Conservation (phyloP, 1,140 invertebrate genomes). For the Holotrichia oblita region DNA sequence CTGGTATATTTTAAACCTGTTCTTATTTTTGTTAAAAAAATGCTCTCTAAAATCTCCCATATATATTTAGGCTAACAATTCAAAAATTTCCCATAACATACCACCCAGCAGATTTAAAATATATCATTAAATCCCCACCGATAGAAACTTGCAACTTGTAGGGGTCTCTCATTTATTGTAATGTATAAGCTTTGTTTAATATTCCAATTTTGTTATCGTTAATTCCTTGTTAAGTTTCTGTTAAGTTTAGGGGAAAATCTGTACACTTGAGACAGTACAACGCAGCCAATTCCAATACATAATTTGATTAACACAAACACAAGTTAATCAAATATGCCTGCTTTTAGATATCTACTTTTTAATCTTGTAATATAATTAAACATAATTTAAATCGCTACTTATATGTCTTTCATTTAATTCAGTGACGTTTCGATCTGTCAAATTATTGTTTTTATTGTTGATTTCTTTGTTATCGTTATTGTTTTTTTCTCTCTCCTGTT, state of each 20-base stretch:
- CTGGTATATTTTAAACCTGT: too few species aligned
- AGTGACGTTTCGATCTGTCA: not conserved
- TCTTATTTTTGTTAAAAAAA: too few species aligned
- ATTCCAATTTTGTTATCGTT: not conserved
- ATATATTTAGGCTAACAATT: too few species aligned
- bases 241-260: slow-evolving; percentile 8
- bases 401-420: not conserved
- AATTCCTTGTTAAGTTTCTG: not conserved
- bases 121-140: too few species aligned
- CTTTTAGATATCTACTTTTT: not conserved
- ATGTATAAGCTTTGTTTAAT: too few species aligned
- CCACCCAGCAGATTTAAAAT: too few species aligned
- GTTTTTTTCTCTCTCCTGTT: not conserved
- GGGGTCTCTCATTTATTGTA: too few species aligned
- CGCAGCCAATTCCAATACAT: not conserved
- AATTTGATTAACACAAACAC: not conserved
- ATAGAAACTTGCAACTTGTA: too few species aligned
- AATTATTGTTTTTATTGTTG: not conserved
- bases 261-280: slow-evolving; percentile 12
- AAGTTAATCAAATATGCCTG: not conserved
- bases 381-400: not conserved
- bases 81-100: too few species aligned
- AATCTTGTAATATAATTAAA: not conserved
- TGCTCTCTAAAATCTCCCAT: too few species aligned
- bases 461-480: not conserved